Evolutionary conservation across 2,113 vertebrate species (phyloP).

Genomic region (Oxyura jamaicensis): DNA sequence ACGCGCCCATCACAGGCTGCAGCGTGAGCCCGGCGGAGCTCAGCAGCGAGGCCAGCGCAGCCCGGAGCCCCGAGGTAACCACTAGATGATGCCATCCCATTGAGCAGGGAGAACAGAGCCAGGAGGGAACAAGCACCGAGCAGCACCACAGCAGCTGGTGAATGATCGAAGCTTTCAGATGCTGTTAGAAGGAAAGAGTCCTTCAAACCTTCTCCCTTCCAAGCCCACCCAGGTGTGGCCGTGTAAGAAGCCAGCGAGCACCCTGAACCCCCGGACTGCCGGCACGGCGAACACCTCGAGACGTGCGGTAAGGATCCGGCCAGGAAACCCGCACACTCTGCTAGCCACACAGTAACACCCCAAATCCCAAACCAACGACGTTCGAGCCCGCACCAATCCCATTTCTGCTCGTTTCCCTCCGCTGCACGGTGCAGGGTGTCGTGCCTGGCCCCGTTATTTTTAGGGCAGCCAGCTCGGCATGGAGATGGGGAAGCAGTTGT

Average conservation of each 20-base stretch:
- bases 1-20: too few relatives aligned
- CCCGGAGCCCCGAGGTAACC: not conserved
- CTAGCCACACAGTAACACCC: not conserved
- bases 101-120: not conserved
- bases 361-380: not conserved
- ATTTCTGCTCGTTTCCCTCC: not conserved
- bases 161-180: rapidly evolving
- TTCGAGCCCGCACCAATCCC: not conserved
- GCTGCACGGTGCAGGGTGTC: not conserved
- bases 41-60: not conserved
- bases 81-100: not conserved
- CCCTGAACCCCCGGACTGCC: not conserved
- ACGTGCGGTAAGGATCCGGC: too few relatives aligned
- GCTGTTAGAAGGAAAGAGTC: not conserved
- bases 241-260: not conserved
- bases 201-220: not conserved
- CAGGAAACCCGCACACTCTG: not conserved
- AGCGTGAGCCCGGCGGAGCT: not conserved
- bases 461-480: too few relatives aligned
- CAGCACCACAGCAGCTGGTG: not conserved
- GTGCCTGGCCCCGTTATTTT: too few relatives aligned
- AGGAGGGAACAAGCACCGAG: not conserved
- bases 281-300: not conserved
- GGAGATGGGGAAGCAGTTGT: not conserved
- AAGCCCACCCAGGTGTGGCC: not conserved